Evolutionary conservation across 2,888 invertebrate species (phyloP).

Genomic region (Drosophila borealis): DNA sequence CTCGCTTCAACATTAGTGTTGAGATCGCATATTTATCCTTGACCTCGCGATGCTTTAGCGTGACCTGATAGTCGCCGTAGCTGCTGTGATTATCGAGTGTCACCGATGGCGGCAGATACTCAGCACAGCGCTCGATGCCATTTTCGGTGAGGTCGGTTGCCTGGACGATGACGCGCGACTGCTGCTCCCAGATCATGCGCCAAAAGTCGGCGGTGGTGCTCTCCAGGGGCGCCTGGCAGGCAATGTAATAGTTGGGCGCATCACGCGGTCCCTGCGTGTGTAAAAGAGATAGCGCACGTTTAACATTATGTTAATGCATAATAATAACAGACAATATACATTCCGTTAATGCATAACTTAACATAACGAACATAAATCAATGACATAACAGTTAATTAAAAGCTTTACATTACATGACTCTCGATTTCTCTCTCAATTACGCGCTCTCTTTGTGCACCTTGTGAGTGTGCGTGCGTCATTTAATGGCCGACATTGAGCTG

Average conservation of each 20-base stretch:
- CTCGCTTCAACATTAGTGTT: conserved; percentile 92
- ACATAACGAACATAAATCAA: conserved; percentile 6
- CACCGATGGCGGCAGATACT: conserved; percentile 96
- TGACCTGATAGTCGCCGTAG: conserved; percentile 93
- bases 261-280: conserved; percentile 92
- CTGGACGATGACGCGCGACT: conserved; percentile 94
- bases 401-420: conserved; percentile 19
- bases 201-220: conserved; percentile 95
- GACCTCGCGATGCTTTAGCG: conserved; percentile 94
- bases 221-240: conserved; percentile 95
- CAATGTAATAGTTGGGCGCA: conserved; percentile 93
- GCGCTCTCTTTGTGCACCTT: conserved; percentile 3
- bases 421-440: conserved; percentile 5
- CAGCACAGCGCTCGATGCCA: conserved; percentile 95
- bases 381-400: conserved; percentile 68
- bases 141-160: conserved; percentile 95
- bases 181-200: conserved; percentile 98
- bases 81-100: conserved; percentile 94
- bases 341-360: neutral
- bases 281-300: neutral
- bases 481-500: conserved; percentile 41
- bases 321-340: neutral
- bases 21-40: conserved; percentile 96
- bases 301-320: neutral
- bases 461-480: conserved; percentile 35